A percentile compares a stretch with the other conserved stretches of the same genome.
Conservation (phyloP, 2,888 invertebrate species). For the Catocala fraxini region DNA sequence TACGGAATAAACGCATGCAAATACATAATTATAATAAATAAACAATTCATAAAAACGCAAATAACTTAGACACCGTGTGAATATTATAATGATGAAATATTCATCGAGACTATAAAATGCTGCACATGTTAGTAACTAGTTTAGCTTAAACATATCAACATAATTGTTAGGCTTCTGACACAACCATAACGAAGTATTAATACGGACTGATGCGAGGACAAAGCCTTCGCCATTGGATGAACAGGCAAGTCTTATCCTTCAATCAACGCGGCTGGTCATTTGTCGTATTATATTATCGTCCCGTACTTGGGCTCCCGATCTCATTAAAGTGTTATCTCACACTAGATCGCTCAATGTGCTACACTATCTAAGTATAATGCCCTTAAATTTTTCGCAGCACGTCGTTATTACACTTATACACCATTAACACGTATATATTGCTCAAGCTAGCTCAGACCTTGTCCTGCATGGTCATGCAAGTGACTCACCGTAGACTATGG, state of each 20-base stretch:
- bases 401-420: conserved; percentile 55
- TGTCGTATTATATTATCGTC: background rate
- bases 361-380: conserved; percentile 60
- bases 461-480: conserved; percentile 61
- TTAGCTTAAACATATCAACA: conserved; percentile 2
- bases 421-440: conserved; percentile 79
- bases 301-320: background rate
- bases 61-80: conserved; percentile 11
- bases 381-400: conserved; percentile 61
- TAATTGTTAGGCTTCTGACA: background rate
- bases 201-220: too few species aligned
- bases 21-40: background rate
- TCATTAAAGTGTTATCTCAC: conserved; percentile 31
- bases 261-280: background rate
- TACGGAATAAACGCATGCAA: background rate
- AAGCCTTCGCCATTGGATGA: too few species aligned
- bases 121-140: conserved; percentile 3
- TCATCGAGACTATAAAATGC: background rate
- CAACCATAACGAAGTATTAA: too few species aligned
- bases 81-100: conserved; percentile 12
- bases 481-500: conserved; percentile 67
- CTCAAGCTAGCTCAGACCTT: conserved; percentile 69
- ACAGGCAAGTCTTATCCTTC: background rate
- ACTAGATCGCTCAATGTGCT: conserved; percentile 28
- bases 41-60: background rate